Evolutionary conservation across 2,888 invertebrate genomes (phyloP), one percentile per base, ranked within the genome.

Genomic region (Reticulitermes lucifugus): DNA sequence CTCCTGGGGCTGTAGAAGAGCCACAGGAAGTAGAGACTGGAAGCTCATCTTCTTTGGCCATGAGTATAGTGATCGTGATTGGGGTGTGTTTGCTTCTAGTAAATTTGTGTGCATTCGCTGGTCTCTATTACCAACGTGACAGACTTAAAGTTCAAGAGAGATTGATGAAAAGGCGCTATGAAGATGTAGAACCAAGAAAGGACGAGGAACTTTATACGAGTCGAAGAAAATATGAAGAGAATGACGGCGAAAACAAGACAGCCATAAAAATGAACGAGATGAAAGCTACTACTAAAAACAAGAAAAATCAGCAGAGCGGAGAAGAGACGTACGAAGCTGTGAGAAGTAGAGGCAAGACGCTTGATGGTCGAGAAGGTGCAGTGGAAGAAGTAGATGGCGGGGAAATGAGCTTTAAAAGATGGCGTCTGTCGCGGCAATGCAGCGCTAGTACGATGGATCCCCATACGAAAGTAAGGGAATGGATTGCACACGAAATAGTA

Each of bases 401-500:
- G 21, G 88, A 91, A 90, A 87, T 92, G 90, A 4, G 92, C n/a
- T 92, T 92, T 0, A 93, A 93, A 88, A 90, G 93, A 85, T 94
- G 94, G 88, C 94, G 95, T 89, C 90, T 96, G 51, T 93, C 95
- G 35, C 91, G 96, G 41, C 95, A 96, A 90, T 93, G 95, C 89
- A 96, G 96, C 10, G 94, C 93, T 9, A 96, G 96, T 87, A 97
- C 97, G 0, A 94, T 97, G 87, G 97, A 97, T 90, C 96, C 97
- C 0, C 95, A 96, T 89, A 95, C 96, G 22, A 97, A 97, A 92
- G 97, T 97, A 0, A 93, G 95, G 87, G 96, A 97, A 88, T 97
- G 97, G 97, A 97, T 97, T 88, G 94, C 95, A 0, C 95, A 95
- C 87, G 96, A 96, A 90, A 94, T 96, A 60, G 94, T 95, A 89